Conservation (phyloP, 2,113 vertebrate species). For the Daubentonia madagascariensis region DNA sequence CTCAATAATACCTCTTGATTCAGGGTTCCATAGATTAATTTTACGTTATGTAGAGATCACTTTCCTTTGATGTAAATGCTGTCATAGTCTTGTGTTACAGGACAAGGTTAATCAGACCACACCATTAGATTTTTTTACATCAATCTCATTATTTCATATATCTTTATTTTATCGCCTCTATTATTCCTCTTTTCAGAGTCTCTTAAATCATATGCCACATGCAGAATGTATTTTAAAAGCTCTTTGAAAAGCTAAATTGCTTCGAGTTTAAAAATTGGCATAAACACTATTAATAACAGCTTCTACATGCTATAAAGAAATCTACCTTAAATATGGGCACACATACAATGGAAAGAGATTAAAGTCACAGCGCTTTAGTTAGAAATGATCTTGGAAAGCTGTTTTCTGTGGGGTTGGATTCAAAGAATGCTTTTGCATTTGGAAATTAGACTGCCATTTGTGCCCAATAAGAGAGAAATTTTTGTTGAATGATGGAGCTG, state of each 20-base stretch:
- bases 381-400: neutral
- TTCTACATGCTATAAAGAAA: neutral
- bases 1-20: slow-evolving; percentile 46
- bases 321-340: neutral
- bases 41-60: slow-evolving; percentile 51
- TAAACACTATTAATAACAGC: slow-evolving; percentile 25
- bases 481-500: neutral
- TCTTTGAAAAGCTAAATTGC: slow-evolving; percentile 18
- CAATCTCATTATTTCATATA: slow-evolving; percentile 35
- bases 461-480: neutral
- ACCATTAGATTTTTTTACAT: slow-evolving; percentile 10
- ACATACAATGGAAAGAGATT: neutral
- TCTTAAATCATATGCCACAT: slow-evolving; percentile 52
- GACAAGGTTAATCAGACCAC: slow-evolving; percentile 49
- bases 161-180: slow-evolving; percentile 57
- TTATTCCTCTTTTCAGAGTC: slow-evolving; percentile 36
- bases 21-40: slow-evolving; percentile 52
- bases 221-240: slow-evolving; percentile 45
- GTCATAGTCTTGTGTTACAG: slow-evolving; percentile 44
- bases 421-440: neutral
- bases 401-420: neutral
- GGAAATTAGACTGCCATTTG: neutral
- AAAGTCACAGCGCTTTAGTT: neutral
- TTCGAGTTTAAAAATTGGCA: neutral
- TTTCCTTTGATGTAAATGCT: slow-evolving; percentile 60